Conservation (phyloP, 2,797 vertebrate species). For the Channa striata region DNA sequence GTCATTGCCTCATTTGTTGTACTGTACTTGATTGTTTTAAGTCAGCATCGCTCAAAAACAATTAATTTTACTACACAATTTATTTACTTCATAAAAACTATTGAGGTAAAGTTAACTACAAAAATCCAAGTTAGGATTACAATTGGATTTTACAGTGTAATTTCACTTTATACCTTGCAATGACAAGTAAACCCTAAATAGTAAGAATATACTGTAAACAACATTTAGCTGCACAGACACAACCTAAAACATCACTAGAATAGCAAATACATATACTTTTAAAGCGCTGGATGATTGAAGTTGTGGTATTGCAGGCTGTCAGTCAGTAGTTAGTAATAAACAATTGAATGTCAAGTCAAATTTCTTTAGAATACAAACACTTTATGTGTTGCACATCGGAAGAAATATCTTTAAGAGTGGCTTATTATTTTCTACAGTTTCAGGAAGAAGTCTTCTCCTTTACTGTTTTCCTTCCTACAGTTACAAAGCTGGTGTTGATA, state of each 20-base stretch:
- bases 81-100: no score
- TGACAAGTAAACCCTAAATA: neutral
- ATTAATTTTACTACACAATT: no score
- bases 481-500: slow-evolving; percentile 57
- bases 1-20: no score
- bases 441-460: neutral
- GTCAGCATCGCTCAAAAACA: no score
- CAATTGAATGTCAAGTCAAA: slow-evolving; percentile 25
- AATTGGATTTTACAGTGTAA: no score
- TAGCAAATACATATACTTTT: no score
- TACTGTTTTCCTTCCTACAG: slow-evolving; percentile 9
- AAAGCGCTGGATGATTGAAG: no score
- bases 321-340: slow-evolving; percentile 31
- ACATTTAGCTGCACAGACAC: neutral
- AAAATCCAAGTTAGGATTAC: no score
- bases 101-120: no score
- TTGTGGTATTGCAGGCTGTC: slow-evolving; percentile 1
- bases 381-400: neutral
- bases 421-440: neutral
- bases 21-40: no score
- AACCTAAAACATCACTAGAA: no score
- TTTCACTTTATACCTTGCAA: neutral
- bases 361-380: slow-evolving; percentile 3
- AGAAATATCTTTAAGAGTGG: slow-evolving; percentile 4
- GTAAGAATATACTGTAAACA: neutral